phyloP scores from a whole-genome alignment of 2,113 vertebrate genomes.

The Connochaetes taurinus region DNA sequence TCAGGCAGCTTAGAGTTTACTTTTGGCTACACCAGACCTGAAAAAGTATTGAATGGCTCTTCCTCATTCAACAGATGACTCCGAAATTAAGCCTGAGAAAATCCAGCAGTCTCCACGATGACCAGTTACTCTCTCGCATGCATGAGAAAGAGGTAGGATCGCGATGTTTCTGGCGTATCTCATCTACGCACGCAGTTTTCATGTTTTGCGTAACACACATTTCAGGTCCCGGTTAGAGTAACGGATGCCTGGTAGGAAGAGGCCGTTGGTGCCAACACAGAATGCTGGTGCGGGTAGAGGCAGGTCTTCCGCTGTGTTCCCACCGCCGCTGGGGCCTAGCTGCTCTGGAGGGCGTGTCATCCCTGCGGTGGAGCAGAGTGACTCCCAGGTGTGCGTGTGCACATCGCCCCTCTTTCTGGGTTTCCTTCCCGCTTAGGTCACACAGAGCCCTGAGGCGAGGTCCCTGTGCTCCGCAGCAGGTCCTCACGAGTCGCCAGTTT shows the following conservation, averaged over 20 bases:
- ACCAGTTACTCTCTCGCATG: conserved; percentile 63
- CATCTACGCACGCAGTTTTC: background rate
- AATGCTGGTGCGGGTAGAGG: background rate
- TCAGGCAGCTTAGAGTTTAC: background rate
- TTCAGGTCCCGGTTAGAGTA: background rate
- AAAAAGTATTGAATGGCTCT: conserved; percentile 2
- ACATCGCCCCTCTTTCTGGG: accelerated
- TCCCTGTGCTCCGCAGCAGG: accelerated
- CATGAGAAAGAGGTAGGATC: conserved; percentile 84
- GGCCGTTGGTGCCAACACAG: background rate
- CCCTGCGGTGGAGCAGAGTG: background rate
- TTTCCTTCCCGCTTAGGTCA: accelerated
- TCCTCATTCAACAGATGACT: conserved; percentile 76
- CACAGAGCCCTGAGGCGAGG: accelerated
- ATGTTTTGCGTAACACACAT: background rate
- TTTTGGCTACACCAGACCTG: background rate
- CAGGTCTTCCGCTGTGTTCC: background rate
- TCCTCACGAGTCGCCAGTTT: accelerated
- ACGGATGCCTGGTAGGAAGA: background rate
- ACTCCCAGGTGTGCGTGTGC: accelerated
- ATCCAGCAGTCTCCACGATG: conserved; percentile 75
- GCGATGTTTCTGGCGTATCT: background rate
- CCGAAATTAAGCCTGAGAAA: conserved; percentile 79
- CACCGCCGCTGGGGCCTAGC: accelerated
- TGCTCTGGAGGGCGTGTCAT: background rate